A percentile compares a stretch with the other conserved stretches of the same genome.
Conservation (phyloP, 2,888 invertebrate genomes). For the Lacanobia wlatinum region DNA sequence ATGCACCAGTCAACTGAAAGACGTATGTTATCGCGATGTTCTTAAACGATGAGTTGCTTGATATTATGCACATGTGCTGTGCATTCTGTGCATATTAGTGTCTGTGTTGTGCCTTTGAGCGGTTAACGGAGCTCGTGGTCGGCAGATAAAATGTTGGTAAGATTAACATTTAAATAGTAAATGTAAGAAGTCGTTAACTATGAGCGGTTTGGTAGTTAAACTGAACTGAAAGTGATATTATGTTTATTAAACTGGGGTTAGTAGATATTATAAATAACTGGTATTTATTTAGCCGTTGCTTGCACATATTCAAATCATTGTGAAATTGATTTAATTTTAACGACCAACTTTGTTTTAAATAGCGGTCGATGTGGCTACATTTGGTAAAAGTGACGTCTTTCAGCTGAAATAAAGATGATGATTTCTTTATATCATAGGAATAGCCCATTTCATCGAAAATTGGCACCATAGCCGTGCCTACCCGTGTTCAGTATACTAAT, state of each 20-base stretch:
- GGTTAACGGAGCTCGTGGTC: conserved; percentile 23
- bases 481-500: conserved; percentile 37
- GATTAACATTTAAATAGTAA: conserved; percentile 30
- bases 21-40: conserved; percentile 54
- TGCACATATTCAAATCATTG: neutral
- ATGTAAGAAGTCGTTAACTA: conserved; percentile 27
- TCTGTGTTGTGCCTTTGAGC: conserved; percentile 29
- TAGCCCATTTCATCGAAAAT: conserved; percentile 15
- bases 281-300: neutral
- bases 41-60: conserved; percentile 48
- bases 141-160: conserved; percentile 38
- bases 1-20: conserved; percentile 45
- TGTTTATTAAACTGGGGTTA: neutral
- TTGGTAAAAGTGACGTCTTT: too few relatives aligned
- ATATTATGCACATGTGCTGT: conserved; percentile 49
- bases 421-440: neutral
- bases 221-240: conserved; percentile 1
- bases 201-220: neutral
- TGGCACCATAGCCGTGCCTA: conserved; percentile 15
- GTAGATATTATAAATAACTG: neutral
- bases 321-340: neutral
- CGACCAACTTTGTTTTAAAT: too few relatives aligned
- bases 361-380: too few relatives aligned
- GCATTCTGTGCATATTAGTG: conserved; percentile 27
- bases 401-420: neutral